Base-by-base conservation (phyloP, 1,140 invertebrate species). In the Harpegnathos saltator region DNA sequence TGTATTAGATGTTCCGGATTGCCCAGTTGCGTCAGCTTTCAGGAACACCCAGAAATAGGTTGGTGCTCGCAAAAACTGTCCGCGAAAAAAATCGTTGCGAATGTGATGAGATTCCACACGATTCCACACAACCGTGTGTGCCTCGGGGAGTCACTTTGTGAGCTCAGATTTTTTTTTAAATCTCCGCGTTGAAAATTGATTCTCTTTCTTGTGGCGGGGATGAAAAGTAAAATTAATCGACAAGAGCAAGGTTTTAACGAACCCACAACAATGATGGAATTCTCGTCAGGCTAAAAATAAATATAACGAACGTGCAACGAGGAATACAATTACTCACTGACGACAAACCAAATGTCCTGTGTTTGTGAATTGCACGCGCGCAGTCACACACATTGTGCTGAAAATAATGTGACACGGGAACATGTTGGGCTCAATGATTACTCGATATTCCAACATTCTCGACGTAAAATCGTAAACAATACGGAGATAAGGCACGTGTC, bases 41-140 rank as follows among this genome's bases (percentile, higher is more conserved):
- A 68, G 75, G 71, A 71, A 80, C 56, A 74, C 19, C 78, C 78
- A 61, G 26, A 82, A 82, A 82, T 74, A 73, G 69, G 71, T 50
- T 82, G 56, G 24, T 59, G 69, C 78, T 61, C 69, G 38, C 69
- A 80, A 80, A 80, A 71, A 52, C 75, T 80, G 58, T 14, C 69
- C 4, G 38, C 44, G 54, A 82, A 33, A 19, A 78, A 78, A 71
- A 68, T 71, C 50, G 17, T 48, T 77, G 62, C 48, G 52, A 26
- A 24, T 80, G 17, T 80, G 33, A n/a, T 17, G 69, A 78, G 29
- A 15, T n/a, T n/a, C n/a, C n/a, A 69, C 48, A 58, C 69, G 56
- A 29, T 9, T 44, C 26, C 48, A 56, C 15, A 19, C 68, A 54
- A n/a, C n/a, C n/a, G 29, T 33, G 17, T 5, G 11, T 24, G 48